Conservation (phyloP, 2,888 invertebrate genomes). For the Abrostola triplasia region DNA sequence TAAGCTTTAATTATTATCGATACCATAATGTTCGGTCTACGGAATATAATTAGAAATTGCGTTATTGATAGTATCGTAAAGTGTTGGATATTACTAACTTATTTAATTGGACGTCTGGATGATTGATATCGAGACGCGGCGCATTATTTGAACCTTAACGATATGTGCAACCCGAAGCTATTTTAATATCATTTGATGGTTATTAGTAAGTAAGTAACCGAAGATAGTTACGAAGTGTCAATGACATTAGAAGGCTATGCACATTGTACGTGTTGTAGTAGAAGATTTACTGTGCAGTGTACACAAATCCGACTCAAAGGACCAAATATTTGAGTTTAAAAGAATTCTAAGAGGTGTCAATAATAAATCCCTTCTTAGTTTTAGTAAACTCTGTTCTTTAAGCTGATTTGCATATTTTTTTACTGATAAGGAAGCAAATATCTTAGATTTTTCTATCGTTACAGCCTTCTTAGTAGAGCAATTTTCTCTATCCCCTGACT, state of each 20-base stretch:
- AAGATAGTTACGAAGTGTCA: background rate
- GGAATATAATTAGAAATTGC: conserved; percentile 31
- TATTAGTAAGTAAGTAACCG: conserved; percentile 2
- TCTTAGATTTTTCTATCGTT: no score
- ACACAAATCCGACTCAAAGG: background rate
- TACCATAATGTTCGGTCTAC: background rate
- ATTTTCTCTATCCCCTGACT: no score
- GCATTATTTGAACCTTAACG: conserved; percentile 40
- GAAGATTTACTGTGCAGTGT: background rate
- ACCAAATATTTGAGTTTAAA: background rate
- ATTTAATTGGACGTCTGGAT: conserved; percentile 43
- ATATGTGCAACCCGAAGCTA: conserved; percentile 31
- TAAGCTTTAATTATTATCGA: conserved; percentile 5
- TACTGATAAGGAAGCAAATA: no score
- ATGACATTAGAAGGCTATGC: background rate
- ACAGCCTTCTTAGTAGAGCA: no score
- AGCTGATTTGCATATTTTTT: no score
- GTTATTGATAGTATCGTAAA: conserved; percentile 25
- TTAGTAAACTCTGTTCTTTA: no score
- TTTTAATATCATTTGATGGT: conserved; percentile 34
- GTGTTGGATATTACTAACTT: conserved; percentile 22
- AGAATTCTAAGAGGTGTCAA: no score
- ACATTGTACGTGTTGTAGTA: background rate
- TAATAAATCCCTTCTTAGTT: no score
- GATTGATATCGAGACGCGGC: conserved; percentile 41